phyloP scores from a whole-genome alignment of 2,113 vertebrate genomes.

The Nycticryphes semicollaris region DNA sequence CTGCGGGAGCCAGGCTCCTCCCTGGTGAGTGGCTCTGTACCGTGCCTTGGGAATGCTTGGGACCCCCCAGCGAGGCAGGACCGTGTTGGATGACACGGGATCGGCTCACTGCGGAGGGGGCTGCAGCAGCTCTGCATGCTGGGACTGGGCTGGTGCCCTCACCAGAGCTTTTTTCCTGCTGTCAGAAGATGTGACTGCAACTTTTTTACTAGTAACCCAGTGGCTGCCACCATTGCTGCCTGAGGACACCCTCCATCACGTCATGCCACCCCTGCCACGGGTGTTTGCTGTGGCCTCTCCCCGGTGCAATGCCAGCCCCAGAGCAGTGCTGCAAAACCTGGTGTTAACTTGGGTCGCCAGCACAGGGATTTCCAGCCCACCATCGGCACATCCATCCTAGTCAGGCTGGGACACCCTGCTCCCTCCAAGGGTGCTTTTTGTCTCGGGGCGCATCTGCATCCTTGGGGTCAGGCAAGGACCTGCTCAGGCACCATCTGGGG shows the following conservation, averaged over 20 bases:
- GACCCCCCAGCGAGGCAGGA: neutral
- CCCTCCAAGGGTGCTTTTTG: neutral
- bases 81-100: accelerated
- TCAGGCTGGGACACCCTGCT: neutral
- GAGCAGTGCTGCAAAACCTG: neutral
- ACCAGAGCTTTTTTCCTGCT: neutral
- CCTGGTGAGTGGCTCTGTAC: accelerated
- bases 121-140: neutral
- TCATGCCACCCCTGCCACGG: neutral
- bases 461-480: accelerated
- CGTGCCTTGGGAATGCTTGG: accelerated
- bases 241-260: neutral
- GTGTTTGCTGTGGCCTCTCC: neutral
- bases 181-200: neutral
- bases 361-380: neutral
- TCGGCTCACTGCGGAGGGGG: neutral
- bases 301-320: neutral
- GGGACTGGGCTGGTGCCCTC: neutral
- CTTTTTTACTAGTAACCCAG: neutral
- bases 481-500: neutral
- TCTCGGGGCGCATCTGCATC: neutral
- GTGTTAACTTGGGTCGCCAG: accelerated
- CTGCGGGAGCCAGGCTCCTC: accelerated
- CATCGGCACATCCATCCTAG: accelerated
- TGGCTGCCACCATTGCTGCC: neutral